Evolutionary conservation across 2,113 vertebrate genomes (phyloP).

Genomic region (Vimba vimba): DNA sequence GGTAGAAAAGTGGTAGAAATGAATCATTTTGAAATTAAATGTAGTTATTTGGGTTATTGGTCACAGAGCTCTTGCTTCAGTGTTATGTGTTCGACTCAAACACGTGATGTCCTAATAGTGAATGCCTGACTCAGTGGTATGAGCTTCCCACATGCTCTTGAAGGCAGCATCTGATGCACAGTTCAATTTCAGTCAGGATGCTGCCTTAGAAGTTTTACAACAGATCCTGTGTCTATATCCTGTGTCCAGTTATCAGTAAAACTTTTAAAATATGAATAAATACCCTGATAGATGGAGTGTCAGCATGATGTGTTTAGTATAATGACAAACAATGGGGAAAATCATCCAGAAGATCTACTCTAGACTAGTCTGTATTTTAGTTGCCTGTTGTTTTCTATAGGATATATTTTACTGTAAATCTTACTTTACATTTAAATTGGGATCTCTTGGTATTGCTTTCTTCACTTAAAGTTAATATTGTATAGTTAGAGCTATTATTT

Average conservation of each 20-base stretch:
- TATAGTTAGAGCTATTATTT: neutral
- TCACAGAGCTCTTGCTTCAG: neutral
- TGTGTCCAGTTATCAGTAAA: neutral
- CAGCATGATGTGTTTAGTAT: neutral
- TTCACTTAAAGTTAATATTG: neutral
- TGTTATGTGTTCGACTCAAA: neutral
- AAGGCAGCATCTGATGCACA: neutral
- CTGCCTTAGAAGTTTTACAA: neutral
- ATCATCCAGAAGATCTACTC: neutral
- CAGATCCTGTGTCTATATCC: neutral
- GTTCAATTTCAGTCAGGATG: neutral
- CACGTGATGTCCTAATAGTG: neutral
- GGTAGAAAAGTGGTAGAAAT: neutral
- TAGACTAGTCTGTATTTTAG: neutral
- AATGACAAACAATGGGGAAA: neutral
- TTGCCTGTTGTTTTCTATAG: neutral
- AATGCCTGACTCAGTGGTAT: neutral
- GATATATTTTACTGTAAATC: neutral
- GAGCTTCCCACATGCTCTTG: neutral
- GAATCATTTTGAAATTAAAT: neutral
- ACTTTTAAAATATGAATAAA: conserved; percentile 8
- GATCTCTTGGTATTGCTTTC: neutral
- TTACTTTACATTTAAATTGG: neutral
- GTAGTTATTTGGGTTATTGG: too few relatives aligned
- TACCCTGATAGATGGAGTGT: neutral